phyloP scores from a whole-genome alignment of 2,888 invertebrate species.

The Aphrophora alni region DNA sequence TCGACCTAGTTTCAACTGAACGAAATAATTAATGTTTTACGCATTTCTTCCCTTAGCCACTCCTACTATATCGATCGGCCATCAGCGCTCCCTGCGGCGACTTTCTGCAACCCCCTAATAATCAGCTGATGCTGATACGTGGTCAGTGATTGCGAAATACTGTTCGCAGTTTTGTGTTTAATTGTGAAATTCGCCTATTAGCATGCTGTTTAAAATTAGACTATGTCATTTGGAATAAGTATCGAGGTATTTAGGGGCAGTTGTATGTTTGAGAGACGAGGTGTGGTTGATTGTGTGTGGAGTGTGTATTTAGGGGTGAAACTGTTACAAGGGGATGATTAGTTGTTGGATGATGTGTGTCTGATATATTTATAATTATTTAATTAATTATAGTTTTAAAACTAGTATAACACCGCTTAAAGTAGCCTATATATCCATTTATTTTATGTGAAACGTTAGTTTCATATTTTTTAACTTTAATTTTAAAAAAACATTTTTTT shows the following conservation, averaged over 20 bases:
- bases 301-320: background rate
- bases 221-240: background rate
- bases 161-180: too few relatives aligned
- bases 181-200: background rate
- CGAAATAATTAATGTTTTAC: background rate
- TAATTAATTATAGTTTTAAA: too few relatives aligned
- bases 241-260: background rate
- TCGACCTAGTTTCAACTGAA: background rate
- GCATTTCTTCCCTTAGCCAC: background rate
- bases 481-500: too few relatives aligned
- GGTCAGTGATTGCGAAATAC: constrained; percentile 3
- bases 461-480: too few relatives aligned
- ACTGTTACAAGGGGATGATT: too few relatives aligned
- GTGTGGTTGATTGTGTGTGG: background rate
- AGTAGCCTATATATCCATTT: too few relatives aligned
- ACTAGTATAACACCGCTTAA: too few relatives aligned
- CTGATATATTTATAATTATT: too few relatives aligned
- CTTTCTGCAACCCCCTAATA: background rate
- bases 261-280: background rate
- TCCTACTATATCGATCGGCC: background rate
- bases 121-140: background rate
- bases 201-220: background rate
- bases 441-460: too few relatives aligned
- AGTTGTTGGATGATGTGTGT: too few relatives aligned
- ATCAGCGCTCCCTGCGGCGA: background rate